phyloP scores from a whole-genome alignment of 2,113 vertebrate species.

The Delphinapterus leucas region DNA sequence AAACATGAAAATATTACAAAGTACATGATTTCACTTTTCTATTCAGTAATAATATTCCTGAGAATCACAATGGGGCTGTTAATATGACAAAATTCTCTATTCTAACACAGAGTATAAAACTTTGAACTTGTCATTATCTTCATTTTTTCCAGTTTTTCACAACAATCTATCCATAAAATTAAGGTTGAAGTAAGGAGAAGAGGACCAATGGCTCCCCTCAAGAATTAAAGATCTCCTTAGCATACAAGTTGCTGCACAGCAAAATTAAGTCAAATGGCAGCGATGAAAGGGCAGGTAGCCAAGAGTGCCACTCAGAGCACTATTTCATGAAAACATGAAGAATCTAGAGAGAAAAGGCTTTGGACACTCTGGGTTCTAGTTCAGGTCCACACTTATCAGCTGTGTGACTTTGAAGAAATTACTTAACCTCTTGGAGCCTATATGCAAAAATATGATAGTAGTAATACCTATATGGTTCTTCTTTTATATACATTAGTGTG shows the following conservation, averaged over 20 bases:
- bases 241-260: not conserved
- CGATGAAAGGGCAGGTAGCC: not conserved
- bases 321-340: not conserved
- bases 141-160: not conserved
- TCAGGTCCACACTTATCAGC: not conserved
- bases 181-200: not conserved
- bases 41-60: not conserved
- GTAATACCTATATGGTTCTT: not conserved
- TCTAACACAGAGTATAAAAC: not conserved
- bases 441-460: not conserved
- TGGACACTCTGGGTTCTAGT: not conserved
- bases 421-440: not conserved
- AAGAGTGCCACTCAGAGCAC: not conserved
- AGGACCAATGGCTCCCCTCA: not conserved
- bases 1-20: slow-evolving; percentile 28
- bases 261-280: not conserved
- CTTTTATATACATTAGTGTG: no score
- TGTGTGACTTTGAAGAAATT: not conserved
- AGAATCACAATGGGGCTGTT: not conserved
- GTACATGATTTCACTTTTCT: not conserved
- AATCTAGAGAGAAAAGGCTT: not conserved
- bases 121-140: not conserved
- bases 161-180: not conserved
- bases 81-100: not conserved
- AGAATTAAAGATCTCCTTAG: not conserved